Percentiles rank a stretch among this genome's conserved stretches.
Evolutionary conservation across 2,888 invertebrate genomes (phyloP).

Genomic region (Timandra comae): DNA sequence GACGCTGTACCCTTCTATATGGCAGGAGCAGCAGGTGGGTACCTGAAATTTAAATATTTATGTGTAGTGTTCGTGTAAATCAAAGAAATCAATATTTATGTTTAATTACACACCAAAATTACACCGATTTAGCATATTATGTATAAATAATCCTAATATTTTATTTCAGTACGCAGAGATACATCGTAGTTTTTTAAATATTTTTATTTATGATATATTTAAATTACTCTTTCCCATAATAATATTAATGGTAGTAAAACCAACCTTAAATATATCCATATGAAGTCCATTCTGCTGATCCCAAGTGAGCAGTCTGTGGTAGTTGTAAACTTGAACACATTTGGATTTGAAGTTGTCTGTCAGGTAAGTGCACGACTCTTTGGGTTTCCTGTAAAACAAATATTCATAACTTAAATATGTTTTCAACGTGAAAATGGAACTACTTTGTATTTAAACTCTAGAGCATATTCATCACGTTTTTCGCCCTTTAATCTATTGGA

Average conservation of each 20-base stretch:
- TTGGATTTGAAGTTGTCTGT: conserved; percentile 87
- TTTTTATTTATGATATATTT: too few relatives aligned
- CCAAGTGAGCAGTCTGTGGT: conserved; percentile 88
- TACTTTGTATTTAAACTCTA: too few relatives aligned
- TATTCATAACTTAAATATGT: too few relatives aligned
- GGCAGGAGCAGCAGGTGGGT: conserved; percentile 89
- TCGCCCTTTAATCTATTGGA: too few relatives aligned
- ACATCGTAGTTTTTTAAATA: too few relatives aligned
- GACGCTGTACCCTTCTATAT: conserved; percentile 85
- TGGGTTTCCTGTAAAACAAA: conserved; percentile 78
- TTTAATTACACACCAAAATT: background rate
- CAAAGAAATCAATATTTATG: background rate
- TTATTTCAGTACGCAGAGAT: too few relatives aligned
- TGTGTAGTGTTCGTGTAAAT: too few relatives aligned
- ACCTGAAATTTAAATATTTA: conserved; percentile 58
- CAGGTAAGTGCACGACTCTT: conserved; percentile 85
- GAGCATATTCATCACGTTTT: too few relatives aligned
- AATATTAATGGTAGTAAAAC: background rate
- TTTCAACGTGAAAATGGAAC: too few relatives aligned
- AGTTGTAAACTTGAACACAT: conserved; percentile 89
- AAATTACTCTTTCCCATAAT: too few relatives aligned
- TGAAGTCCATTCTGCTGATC: conserved; percentile 87
- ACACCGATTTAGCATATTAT: too few relatives aligned
- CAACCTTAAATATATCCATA: conserved; percentile 89
- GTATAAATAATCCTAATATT: too few relatives aligned